Conservation (phyloP, 2,797 vertebrate genomes). For the Dermochelys coriacea region DNA sequence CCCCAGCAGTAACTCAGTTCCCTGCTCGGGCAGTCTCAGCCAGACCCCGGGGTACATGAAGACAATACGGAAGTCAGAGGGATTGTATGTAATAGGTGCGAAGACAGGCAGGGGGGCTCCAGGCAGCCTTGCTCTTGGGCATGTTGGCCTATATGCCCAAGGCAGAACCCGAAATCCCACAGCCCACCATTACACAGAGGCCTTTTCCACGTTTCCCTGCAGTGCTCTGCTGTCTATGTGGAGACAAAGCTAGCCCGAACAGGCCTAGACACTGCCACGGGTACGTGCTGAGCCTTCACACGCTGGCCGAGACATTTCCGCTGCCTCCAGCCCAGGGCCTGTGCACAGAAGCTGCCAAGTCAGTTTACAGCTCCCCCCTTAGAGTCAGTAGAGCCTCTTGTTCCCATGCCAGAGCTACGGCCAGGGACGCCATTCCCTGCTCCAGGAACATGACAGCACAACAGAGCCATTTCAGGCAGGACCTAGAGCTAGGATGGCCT, state of each 20-base stretch:
- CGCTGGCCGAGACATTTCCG: too few species aligned
- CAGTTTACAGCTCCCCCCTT: not conserved
- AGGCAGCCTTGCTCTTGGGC: not conserved
- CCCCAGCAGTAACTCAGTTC: accelerated
- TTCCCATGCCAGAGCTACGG: too few species aligned
- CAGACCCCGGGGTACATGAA: too few species aligned
- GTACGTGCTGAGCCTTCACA: too few species aligned
- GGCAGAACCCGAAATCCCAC: too few species aligned
- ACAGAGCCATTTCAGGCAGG: too few species aligned
- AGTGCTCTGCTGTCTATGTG: too few species aligned
- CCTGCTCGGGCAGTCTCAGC: not conserved
- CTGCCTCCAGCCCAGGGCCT: too few species aligned
- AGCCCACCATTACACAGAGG: not conserved
- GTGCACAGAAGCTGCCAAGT: not conserved
- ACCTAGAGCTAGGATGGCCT: not conserved
- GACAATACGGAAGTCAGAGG: not conserved
- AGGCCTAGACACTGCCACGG: not conserved
- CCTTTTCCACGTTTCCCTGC: not conserved
- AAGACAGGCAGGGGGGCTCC: not conserved
- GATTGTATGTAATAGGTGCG: accelerated
- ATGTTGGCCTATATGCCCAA: not conserved
- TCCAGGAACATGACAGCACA: not conserved
- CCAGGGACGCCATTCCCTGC: not conserved
- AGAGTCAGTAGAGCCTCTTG: not conserved
- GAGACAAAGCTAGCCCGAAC: not conserved